phyloP scores from a whole-genome alignment of 2,113 vertebrate genomes.

The Noctilio leporinus region DNA sequence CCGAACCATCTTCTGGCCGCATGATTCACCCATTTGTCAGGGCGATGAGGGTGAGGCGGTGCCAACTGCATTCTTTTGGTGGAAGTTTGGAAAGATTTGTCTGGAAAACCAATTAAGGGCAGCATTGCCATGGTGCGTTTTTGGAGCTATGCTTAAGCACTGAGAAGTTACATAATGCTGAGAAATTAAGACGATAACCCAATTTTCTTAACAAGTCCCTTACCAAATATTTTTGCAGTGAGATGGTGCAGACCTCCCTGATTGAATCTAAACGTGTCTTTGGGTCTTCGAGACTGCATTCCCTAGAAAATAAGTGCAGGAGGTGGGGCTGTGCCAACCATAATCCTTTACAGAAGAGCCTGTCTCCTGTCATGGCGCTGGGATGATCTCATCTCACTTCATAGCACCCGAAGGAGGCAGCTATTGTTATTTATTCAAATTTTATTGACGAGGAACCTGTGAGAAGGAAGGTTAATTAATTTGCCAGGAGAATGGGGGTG shows the following conservation, averaged over 20 bases:
- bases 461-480: not conserved
- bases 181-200: not conserved
- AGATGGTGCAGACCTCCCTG: not conserved
- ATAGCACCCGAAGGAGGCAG: not conserved
- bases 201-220: not conserved
- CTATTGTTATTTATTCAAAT: not conserved
- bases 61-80: not conserved
- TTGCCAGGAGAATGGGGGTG: not conserved
- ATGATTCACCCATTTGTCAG: not conserved
- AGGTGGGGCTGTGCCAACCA: not conserved
- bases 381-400: not conserved
- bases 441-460: not conserved
- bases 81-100: constrained; percentile 2
- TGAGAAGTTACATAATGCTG: not conserved
- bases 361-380: not conserved
- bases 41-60: not conserved
- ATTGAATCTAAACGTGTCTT: not conserved
- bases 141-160: not conserved
- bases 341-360: too few relatives aligned
- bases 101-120: constrained; percentile 53
- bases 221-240: not conserved
- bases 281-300: not conserved
- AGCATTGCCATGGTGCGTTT: not conserved
- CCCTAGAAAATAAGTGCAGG: not conserved
- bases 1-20: not conserved